Base-by-base conservation (phyloP, 1,140 invertebrate species). In the Drosophila biarmipes region DNA sequence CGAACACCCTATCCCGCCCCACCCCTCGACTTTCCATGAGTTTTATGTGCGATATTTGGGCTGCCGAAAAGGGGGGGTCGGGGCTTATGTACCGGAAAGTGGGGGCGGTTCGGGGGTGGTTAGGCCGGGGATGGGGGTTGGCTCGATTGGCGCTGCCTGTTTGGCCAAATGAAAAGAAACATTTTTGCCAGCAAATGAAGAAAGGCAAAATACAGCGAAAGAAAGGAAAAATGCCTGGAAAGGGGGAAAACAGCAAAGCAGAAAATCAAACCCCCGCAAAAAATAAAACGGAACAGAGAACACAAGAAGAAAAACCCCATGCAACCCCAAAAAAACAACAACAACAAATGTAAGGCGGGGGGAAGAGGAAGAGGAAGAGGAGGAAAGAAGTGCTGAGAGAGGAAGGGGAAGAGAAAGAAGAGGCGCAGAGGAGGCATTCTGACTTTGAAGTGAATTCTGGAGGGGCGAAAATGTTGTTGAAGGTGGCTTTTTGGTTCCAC, bases 181-280 rank as follows among this genome's bases (percentile, higher is more conserved):
- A 86, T 63, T 73, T 49, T 86, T 78, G 82, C 69, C 82, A 87
- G 66, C 63, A 81, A 86, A 86, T 78, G 73, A 86, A 86, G 73
- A 80, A 59, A 69, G 54, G 19, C 57, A 75, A 57, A 58, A 69
- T 31, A 45, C 40, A 61, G 62, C 34, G 54, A 46, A 51, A 31
- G 35, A 46, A 54, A 64, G 74, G 63, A 74, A 76, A 75, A 61
- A 75, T 55, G 67, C 54, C 56, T 35, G 74, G 51, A 48, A 81
- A 75, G 78, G 55, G 48, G 53, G 52, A 27, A 42, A 72, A 71
- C 15, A 72, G 37, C 12, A 19, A 17, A 73, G 68, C 46, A 67
- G 42, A 69, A 69, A 46, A 66, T 64, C 59, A 68, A 68, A 55
- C 35, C 40, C 40, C 31, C 52, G 17, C 11, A 48, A 12, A 42